Evolutionary conservation across 2,888 invertebrate species (phyloP).

Genomic region (Osmoderma eremita): DNA sequence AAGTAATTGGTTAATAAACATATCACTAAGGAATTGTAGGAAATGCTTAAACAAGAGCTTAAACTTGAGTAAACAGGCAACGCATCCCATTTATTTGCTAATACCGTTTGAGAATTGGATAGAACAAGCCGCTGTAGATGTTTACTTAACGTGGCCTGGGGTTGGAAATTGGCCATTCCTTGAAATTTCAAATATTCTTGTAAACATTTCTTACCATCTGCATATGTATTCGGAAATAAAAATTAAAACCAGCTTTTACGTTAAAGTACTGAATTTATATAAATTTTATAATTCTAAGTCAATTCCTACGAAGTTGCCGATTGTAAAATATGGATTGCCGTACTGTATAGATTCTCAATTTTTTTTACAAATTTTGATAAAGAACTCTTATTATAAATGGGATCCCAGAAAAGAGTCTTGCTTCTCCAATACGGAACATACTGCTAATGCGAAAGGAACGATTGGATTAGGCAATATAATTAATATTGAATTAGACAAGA

Average conservation of each 20-base stretch:
- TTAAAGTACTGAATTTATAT: constrained; percentile 26
- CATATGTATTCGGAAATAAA: constrained; percentile 37
- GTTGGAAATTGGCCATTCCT: constrained; percentile 48
- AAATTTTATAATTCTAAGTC: constrained; percentile 30
- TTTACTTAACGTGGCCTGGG: constrained; percentile 49
- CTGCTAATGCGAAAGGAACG: constrained; percentile 49
- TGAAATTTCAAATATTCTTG: constrained; percentile 50
- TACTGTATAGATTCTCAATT: constrained; percentile 48
- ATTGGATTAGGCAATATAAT: constrained; percentile 47
- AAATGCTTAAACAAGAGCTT: constrained; percentile 46
- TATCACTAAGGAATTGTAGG: constrained; percentile 47
- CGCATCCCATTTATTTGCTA: constrained; percentile 50
- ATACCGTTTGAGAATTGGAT: constrained; percentile 52
- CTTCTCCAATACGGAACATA: constrained; percentile 49
- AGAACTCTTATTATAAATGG: constrained; percentile 57
- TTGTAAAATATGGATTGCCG: constrained; percentile 50
- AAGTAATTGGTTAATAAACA: constrained; percentile 52
- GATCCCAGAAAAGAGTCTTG: constrained; percentile 53
- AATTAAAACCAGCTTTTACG: constrained; percentile 4
- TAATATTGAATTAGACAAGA: constrained; percentile 50
- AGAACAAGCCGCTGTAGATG: constrained; percentile 50
- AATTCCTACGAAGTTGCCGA: constrained; percentile 14
- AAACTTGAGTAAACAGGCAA: constrained; percentile 45
- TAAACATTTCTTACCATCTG: constrained; percentile 59
- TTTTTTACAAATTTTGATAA: constrained; percentile 53